Percentiles rank a stretch among this genome's conserved stretches.
Evolutionary conservation across 2,888 invertebrate species (phyloP).

Genomic region (Xestobium rufovillosum): DNA sequence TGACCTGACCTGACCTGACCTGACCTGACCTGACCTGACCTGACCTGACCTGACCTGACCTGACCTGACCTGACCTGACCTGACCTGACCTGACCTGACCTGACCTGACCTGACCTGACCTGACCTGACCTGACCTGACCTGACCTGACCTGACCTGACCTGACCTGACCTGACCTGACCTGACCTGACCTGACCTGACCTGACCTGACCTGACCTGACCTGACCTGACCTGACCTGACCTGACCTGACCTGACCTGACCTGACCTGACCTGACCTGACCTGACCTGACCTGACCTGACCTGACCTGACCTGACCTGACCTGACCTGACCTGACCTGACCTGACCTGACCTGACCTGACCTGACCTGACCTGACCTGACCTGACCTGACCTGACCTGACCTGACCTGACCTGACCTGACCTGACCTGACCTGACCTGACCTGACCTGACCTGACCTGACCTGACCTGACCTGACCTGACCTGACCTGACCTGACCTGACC

Average conservation of each 20-base stretch:
- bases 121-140: slow-evolving; percentile 8
- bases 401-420: slow-evolving; percentile 8
- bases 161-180: slow-evolving; percentile 8
- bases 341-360: slow-evolving; percentile 8
- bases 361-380: slow-evolving; percentile 8
- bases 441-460: slow-evolving; percentile 8
- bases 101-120: slow-evolving; percentile 8
- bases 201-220: slow-evolving; percentile 8
- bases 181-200: slow-evolving; percentile 8
- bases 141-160: slow-evolving; percentile 8
- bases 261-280: slow-evolving; percentile 8
- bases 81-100: slow-evolving; percentile 8
- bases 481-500: slow-evolving; percentile 8
- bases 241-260: slow-evolving; percentile 8
- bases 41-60: slow-evolving; percentile 8
- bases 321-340: slow-evolving; percentile 8
- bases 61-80: slow-evolving; percentile 8
- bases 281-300: slow-evolving; percentile 8
- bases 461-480: slow-evolving; percentile 8
- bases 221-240: slow-evolving; percentile 8
- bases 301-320: slow-evolving; percentile 8
- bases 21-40: slow-evolving; percentile 8
- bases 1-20: slow-evolving; percentile 8
- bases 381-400: slow-evolving; percentile 8
- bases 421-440: slow-evolving; percentile 8